Conservation (phyloP, 2,888 invertebrate genomes). For the Blomia tropicalis region DNA sequence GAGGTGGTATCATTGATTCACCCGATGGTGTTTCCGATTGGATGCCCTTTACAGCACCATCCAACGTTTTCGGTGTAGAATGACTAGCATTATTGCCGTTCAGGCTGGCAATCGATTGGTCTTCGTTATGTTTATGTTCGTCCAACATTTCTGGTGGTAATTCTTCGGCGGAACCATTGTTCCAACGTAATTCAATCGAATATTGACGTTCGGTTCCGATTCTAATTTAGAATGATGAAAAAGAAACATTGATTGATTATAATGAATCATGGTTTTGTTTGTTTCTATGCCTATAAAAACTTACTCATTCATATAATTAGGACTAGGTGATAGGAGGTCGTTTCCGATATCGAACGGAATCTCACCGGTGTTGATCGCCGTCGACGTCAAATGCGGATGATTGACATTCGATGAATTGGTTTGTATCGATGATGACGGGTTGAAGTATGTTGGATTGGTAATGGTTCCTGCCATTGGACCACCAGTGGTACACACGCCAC, state of each 20-base stretch:
- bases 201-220: conserved; percentile 7
- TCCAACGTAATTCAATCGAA: conserved; percentile 8
- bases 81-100: background rate
- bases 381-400: background rate
- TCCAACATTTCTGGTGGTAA: background rate
- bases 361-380: background rate
- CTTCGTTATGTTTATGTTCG: background rate
- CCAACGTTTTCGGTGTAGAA: background rate
- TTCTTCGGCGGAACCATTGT: conserved; percentile 7
- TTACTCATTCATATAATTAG: conserved; percentile 13
- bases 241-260: background rate
- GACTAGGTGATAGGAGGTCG: conserved; percentile 8
- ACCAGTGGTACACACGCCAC: background rate
- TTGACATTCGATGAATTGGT: no score
- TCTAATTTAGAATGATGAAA: background rate
- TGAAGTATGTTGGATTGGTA: background rate
- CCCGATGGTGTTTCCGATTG: background rate
- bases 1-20: background rate
- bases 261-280: no score
- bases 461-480: background rate
- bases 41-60: background rate
- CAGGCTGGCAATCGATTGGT: background rate
- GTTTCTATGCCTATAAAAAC: no score
- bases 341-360: conserved; percentile 1
- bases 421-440: background rate